phyloP scores from a whole-genome alignment of 2,888 invertebrate genomes.

The Pristionchus japonicus region DNA sequence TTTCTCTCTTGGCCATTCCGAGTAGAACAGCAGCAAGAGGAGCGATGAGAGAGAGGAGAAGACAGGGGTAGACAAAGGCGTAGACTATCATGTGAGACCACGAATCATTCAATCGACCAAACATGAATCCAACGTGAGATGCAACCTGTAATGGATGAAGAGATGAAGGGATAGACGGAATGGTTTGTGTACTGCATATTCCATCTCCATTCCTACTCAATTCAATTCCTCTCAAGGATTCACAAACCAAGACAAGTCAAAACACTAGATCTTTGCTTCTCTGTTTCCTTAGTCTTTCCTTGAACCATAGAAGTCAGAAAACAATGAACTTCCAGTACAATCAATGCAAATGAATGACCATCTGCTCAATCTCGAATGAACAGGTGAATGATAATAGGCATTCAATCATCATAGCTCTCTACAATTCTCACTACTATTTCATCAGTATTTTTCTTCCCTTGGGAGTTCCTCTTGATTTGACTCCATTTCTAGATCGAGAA shows the following conservation, averaged over 20 bases:
- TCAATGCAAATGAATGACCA: not conserved
- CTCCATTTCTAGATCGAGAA: not conserved
- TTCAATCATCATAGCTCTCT: not conserved
- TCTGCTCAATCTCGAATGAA: not conserved
- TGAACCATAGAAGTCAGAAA: not conserved
- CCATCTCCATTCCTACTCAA: not conserved
- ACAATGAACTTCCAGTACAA: not conserved
- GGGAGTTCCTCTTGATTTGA: slow-evolving; percentile 15
- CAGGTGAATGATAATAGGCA: not conserved
- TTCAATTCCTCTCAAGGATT: not conserved
- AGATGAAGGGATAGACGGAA: not conserved
- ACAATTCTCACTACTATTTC: not conserved
- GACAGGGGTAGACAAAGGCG: slow-evolving; percentile 73
- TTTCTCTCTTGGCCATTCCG: slow-evolving; percentile 74
- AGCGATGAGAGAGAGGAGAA: slow-evolving; percentile 70
- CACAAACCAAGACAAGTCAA: not conserved
- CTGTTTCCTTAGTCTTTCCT: too few relatives aligned
- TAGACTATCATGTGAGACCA: slow-evolving; percentile 74
- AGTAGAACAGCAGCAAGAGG: slow-evolving; percentile 73
- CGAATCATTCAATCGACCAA: slow-evolving; percentile 72
- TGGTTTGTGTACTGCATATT: not conserved
- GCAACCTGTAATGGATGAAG: slow-evolving; percentile 63
- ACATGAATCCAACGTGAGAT: slow-evolving; percentile 74
- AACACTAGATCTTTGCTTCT: not conserved
- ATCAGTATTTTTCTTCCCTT: not conserved